Evolutionary conservation across 2,888 invertebrate species (phyloP), one percentile per base, ranked within the genome.

Genomic region (Idaea biselata): DNA sequence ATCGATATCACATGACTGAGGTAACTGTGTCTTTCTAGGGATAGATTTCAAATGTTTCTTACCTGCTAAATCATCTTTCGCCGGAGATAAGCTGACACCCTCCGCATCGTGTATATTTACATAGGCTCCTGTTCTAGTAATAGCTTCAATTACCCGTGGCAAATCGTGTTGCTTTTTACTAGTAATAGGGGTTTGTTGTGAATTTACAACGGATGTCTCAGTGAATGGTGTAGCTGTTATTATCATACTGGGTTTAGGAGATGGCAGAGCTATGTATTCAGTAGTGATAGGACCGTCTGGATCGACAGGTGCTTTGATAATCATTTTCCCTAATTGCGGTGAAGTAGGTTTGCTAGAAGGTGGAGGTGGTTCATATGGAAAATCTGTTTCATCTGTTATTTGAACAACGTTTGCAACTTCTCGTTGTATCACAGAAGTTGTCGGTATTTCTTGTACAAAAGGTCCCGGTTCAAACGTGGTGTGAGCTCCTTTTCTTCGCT

Each of bases 381-480:
- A 89, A 76, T 93, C 91, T n/a, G 86, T 86, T 78, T 92, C 91
- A 77, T 91, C 90, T 59, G 78, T 73, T 55, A 91, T 76, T 79
- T 86, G 86, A 5, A 91, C 86, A 57, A 90, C 71, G 68, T 91
- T 88, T 16, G 89, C 87, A 16, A 81, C 87, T 81, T 89, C 89
- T 58, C 88, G 80, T 75, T 88, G 86, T 62, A 92, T 86, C 14
- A 87, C 73, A 33, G 87, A 77, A 55, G 83, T 86, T 1, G 89
- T 89, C n/a, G 90, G 88, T 60, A 91, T 84, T 76, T 94, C 95
- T 87, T 96, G 96, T 25, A 97, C 96, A 82, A 96, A 96, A 57
- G 97, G 97, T 72, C 97, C 97, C 63, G 97, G 97, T 90, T 96
- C 97, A 79, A 97, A 97, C 44, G 97, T 97, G 54, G 97, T 96